Evolutionary conservation across 2,113 vertebrate genomes (phyloP).

Genomic region (Chunga burmeisteri): DNA sequence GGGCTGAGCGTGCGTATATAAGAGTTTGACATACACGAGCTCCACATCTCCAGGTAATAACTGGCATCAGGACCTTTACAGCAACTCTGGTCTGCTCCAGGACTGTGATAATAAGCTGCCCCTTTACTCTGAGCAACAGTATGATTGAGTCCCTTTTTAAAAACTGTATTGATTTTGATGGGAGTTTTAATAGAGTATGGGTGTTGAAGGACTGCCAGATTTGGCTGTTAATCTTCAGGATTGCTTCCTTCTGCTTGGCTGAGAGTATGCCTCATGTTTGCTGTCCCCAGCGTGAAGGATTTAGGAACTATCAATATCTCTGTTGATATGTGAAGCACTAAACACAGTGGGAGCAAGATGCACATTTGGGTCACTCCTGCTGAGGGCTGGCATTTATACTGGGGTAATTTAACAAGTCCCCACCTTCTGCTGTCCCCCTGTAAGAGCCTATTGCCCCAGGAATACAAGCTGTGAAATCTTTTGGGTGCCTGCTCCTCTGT

Average conservation of each 20-base stretch:
- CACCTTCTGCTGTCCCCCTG: not conserved
- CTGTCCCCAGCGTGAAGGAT: constrained; percentile 27
- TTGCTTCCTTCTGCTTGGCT: constrained; percentile 44
- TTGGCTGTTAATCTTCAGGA: constrained; percentile 48
- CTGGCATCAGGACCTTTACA: not conserved
- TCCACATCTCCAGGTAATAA: not conserved
- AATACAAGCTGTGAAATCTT: not conserved
- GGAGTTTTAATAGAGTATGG: constrained; percentile 1
- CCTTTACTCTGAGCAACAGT: not conserved
- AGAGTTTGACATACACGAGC: not conserved
- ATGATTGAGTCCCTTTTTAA: constrained; percentile 7
- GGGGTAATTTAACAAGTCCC: not conserved
- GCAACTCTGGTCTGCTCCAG: not conserved
- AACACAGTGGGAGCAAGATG: not conserved
- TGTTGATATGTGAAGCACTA: not conserved
- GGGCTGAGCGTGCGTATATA: not conserved
- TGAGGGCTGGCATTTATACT: not conserved
- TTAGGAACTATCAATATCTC: constrained; percentile 31
- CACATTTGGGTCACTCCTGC: not conserved
- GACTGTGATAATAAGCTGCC: not conserved
- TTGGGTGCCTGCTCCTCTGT: not conserved
- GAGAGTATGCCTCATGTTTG: not conserved
- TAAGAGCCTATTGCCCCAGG: not conserved
- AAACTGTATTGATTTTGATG: constrained; percentile 38
- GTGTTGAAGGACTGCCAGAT: constrained; percentile 14